Conservation (phyloP, 2,113 vertebrate species). For the Lucifuga dentata region DNA sequence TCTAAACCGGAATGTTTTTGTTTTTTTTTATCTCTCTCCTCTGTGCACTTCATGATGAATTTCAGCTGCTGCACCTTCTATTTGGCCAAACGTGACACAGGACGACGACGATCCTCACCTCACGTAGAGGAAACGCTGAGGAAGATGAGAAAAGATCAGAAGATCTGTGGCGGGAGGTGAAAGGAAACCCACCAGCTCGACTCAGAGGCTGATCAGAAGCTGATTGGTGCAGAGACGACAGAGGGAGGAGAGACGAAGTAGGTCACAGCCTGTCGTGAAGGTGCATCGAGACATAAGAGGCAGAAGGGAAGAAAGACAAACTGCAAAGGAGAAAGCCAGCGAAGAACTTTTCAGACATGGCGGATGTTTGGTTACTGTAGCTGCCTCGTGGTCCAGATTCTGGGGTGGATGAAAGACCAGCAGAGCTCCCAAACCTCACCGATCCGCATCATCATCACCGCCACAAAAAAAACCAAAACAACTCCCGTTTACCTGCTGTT, state of each 20-base stretch:
- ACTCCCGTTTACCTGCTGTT: not conserved
- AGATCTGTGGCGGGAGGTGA: slow-evolving; percentile 16
- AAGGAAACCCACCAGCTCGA: not conserved
- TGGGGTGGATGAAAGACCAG: not conserved
- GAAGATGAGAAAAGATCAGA: not conserved
- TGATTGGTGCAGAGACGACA: slow-evolving; percentile 36
- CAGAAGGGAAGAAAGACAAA: not conserved
- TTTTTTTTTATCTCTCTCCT: too few relatives aligned
- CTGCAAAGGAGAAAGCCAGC: not conserved
- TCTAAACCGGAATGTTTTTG: too few relatives aligned
- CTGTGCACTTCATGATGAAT: not conserved
- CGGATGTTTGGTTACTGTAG: slow-evolving; percentile 14
- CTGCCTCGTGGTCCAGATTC: slow-evolving; percentile 34
- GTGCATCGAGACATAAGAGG: not conserved
- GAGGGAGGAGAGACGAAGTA: slow-evolving; percentile 20
- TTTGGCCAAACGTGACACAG: not conserved
- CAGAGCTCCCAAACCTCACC: slow-evolving; percentile 40
- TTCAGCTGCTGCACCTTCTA: not conserved
- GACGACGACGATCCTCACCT: not conserved
- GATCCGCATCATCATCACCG: not conserved
- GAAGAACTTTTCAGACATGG: slow-evolving; percentile 31
- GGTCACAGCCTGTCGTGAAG: not conserved
- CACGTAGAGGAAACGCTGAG: not conserved
- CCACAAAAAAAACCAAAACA: too few relatives aligned
- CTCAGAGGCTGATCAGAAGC: not conserved